Conservation (phyloP, 1,140 invertebrate species). For the Carposina sasakii region DNA sequence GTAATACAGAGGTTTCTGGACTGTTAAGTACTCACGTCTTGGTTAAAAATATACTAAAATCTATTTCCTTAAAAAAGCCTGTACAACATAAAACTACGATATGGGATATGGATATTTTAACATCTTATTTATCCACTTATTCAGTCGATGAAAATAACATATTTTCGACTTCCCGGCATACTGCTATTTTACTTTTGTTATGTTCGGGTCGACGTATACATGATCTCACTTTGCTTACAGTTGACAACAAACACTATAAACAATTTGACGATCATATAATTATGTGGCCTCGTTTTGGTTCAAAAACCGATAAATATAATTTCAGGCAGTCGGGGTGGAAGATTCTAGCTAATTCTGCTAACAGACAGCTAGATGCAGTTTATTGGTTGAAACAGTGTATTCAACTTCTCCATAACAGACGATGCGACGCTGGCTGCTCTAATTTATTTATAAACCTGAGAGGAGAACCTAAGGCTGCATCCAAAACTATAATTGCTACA, state of each 20-base stretch:
- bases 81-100: constrained; percentile 7
- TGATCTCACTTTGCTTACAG: constrained; percentile 20
- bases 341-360: background rate
- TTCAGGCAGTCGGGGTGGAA: constrained; percentile 22
- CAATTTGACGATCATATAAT: constrained; percentile 13
- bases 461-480: background rate
- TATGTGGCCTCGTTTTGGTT: constrained; percentile 23
- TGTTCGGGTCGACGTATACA: constrained; percentile 24
- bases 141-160: background rate
- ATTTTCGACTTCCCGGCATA: constrained; percentile 14
- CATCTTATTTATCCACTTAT: background rate
- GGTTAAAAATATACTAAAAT: constrained; percentile 23
- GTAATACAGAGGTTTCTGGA: constrained; percentile 7
- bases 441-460: background rate
- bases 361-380: background rate
- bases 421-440: background rate
- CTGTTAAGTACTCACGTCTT: constrained; percentile 16
- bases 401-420: background rate
- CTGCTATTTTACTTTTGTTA: constrained; percentile 17
- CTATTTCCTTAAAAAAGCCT: constrained; percentile 12
- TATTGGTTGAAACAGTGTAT: background rate
- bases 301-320: constrained; percentile 18
- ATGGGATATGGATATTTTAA: constrained; percentile 21
- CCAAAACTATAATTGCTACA: background rate
- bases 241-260: background rate